Base-by-base conservation (phyloP, 2,888 invertebrate genomes). In the Nymphalis urticae region DNA sequence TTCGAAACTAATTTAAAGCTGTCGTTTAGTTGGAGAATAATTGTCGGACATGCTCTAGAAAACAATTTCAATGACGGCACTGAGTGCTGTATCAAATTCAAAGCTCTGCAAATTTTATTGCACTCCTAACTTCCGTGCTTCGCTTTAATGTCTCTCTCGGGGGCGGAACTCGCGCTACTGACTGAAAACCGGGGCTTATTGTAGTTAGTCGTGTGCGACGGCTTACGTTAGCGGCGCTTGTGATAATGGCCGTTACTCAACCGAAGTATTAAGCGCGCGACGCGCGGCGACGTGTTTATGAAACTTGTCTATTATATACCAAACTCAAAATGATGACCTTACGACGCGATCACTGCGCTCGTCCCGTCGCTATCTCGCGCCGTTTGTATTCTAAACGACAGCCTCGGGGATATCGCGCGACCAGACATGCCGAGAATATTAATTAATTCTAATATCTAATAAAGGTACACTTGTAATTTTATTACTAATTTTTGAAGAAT, bases 81-180 rank as follows among this genome's bases (percentile, higher is more conserved):
- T 50, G 63, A 47, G 6, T 53, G 48, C 21, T 53, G 47, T 48
- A 36, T 59, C 50, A 59, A 63, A 68, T 50, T 68, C 63, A 59
- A 68, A 67, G 27, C 42, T 53, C 27, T 68, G 62, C 63, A 69
- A 62, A 69, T 69, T 64, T 65, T 62, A 69, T 64, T 17, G 47
- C 50, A 17, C 60, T 48, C 59, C 56, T 24, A 58, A 42, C 50
- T 64, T 62, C 50, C 27, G 54, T 56, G 27, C 64, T 56, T 48
- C 58, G 48, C 56, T 61, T 54, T 69, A 69, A 69, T 51, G 62
- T 50, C 61, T 62, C 69, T 47, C 36, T 50, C 24, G 64, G 56
- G 48, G 19, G 32, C 56, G 47, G 48, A 27, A 27, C 51, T n/a
- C 47, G 53, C 53, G 10, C 51, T 1, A 9, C 54, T 54, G 27